Percentiles rank a stretch among this genome's conserved stretches.
phyloP scores from a whole-genome alignment of 2,888 invertebrate genomes.

The Lucinisca nassula region DNA sequence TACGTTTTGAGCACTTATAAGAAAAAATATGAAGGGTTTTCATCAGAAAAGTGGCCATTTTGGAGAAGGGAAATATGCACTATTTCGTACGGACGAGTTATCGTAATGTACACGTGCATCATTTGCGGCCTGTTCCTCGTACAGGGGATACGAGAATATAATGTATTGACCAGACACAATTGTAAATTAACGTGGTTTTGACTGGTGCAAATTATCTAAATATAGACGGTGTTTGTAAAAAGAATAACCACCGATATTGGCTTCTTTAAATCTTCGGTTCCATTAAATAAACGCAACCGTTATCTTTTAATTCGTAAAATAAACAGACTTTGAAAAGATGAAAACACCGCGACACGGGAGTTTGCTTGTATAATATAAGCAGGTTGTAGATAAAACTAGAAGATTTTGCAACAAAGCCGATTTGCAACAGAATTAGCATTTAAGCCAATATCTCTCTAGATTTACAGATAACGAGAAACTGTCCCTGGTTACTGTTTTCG shows the following conservation, averaged over 20 bases:
- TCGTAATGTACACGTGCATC: no score
- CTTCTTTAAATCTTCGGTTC: not conserved
- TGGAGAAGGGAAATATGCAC: no score
- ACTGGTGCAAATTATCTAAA: no score
- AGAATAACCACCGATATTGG: not conserved
- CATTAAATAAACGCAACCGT: not conserved
- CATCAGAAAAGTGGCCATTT: no score
- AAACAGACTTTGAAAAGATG: not conserved
- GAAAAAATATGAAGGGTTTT: no score
- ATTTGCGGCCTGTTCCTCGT: no score
- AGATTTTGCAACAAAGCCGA: not conserved
- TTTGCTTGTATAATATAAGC: not conserved
- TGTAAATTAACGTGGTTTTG: no score
- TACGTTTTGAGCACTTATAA: no score
- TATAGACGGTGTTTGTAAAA: not conserved
- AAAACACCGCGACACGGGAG: not conserved
- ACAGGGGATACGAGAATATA: no score
- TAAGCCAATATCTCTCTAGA: not conserved
- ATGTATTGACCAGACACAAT: no score
- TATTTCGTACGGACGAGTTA: no score
- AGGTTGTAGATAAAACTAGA: not conserved
- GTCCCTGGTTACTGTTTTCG: not conserved
- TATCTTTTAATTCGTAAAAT: not conserved
- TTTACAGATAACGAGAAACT: not conserved
- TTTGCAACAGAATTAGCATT: not conserved